A percentile compares a stretch with the other conserved stretches of the same genome.
Evolutionary conservation across 2,797 vertebrate species (phyloP).

Genomic region (Hyperoplus lanceolatus): DNA sequence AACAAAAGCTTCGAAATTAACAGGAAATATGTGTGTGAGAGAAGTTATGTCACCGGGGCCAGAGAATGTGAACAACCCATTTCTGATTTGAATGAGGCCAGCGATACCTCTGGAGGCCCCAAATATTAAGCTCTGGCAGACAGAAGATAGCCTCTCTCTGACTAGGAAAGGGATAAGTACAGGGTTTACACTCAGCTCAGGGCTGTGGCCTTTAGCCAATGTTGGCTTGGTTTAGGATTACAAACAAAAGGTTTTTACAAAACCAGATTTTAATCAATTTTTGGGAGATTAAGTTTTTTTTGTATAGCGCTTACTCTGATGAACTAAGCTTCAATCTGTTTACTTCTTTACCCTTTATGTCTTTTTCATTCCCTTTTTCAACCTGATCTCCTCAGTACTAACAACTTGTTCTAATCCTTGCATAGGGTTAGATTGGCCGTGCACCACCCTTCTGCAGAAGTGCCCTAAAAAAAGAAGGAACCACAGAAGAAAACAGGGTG

Average conservation of each 20-base stretch:
- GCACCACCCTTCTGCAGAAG: constrained; percentile 13
- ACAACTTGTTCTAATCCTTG: constrained; percentile 31
- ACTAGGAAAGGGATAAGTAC: constrained; percentile 11
- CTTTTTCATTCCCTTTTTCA: constrained; percentile 36
- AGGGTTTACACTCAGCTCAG: constrained; percentile 25
- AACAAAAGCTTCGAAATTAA: neutral
- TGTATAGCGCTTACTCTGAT: constrained; percentile 27
- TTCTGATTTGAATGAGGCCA: constrained; percentile 49
- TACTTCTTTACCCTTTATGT: neutral
- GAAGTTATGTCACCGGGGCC: constrained; percentile 34
- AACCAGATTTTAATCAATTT: constrained; percentile 49
- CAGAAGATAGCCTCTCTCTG: constrained; percentile 14
- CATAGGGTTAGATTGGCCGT: constrained; percentile 19
- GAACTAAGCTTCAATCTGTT: constrained; percentile 32
- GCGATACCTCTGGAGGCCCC: constrained; percentile 14
- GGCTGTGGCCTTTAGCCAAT: constrained; percentile 23
- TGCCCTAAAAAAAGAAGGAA: constrained; percentile 16
- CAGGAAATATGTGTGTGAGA: neutral
- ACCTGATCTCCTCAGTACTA: constrained; percentile 5
- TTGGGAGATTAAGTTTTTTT: constrained; percentile 41
- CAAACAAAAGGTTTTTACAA: constrained; percentile 50
- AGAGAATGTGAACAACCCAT: constrained; percentile 28
- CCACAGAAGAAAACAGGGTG: constrained; percentile 7
- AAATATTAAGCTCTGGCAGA: constrained; percentile 20
- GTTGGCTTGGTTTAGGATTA: constrained; percentile 44